A percentile compares a stretch with the other conserved stretches of the same genome.
These are phyloP conservation scores for Dorcus hopei DNA, from an alignment of 2,888 invertebrate genomes.

Conservation along the genomic window DNA sequence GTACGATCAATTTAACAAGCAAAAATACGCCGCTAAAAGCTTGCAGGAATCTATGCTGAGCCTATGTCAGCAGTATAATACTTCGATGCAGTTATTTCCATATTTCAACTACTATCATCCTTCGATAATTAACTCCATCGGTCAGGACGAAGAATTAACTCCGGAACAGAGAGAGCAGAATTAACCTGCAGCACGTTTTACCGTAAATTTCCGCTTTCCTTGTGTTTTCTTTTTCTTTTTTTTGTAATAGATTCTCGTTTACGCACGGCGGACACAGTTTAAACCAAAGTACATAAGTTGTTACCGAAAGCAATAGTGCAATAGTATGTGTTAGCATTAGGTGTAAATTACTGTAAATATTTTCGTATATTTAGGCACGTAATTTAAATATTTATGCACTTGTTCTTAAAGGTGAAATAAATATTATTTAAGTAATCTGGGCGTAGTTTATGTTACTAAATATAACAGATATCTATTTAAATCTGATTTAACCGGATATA, in stretches of 20 bases:
- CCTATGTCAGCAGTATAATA: conserved; percentile 48
- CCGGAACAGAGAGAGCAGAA: conserved; percentile 16
- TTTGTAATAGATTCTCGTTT: not conserved
- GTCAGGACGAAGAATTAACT: conserved; percentile 14
- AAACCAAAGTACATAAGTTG: not conserved
- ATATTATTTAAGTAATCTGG: conserved; percentile 7
- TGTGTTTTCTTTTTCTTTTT: not conserved
- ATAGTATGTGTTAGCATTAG: conserved; percentile 8
- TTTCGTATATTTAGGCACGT: conserved; percentile 15
- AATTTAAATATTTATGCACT: conserved; percentile 22
- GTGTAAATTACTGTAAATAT: conserved; percentile 21
- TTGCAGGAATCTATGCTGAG: conserved; percentile 48
- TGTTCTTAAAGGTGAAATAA: conserved; percentile 10
- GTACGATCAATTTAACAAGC: conserved; percentile 45
- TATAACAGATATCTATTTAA: too few relatives aligned
- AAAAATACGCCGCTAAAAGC: conserved; percentile 43
- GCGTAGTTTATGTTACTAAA: too few relatives aligned
- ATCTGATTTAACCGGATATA: not conserved
- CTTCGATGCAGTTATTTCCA: conserved; percentile 46
- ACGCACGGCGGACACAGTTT: not conserved
- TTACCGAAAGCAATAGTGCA: not conserved
- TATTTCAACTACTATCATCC: conserved; percentile 51
- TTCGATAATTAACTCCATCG: conserved; percentile 6
- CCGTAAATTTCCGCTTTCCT: conserved; percentile 6
- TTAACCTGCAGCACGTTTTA: conserved; percentile 4